Conservation (phyloP, 2,113 vertebrate genomes). For the Zosterops hypoxanthus region DNA sequence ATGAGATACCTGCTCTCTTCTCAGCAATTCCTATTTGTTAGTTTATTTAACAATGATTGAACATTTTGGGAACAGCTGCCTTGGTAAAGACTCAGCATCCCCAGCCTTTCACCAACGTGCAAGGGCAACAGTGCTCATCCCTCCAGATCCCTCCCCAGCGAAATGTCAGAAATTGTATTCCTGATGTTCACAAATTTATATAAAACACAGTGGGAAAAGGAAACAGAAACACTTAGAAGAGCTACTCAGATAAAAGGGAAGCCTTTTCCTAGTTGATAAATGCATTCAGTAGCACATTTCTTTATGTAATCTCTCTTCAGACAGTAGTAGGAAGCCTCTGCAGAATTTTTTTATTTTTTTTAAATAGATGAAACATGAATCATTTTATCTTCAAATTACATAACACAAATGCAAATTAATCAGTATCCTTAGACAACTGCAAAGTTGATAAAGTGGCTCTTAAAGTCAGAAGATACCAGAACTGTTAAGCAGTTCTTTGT, state of each 20-base stretch:
- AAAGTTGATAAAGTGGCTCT: not conserved
- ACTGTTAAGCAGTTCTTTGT: not conserved
- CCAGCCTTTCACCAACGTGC: not conserved
- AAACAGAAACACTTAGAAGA: not conserved
- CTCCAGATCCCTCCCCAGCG: not conserved
- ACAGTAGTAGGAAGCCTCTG: not conserved
- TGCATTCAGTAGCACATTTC: not conserved
- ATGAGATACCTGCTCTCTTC: not conserved
- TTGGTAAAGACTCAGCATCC: not conserved
- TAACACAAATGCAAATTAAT: not conserved
- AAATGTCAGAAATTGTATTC: not conserved
- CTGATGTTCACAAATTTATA: not conserved
- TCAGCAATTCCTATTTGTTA: not conserved
- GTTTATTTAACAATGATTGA: not conserved
- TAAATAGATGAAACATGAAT: not conserved
- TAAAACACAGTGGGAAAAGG: not conserved
- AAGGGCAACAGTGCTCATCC: not conserved
- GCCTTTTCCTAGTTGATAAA: not conserved
- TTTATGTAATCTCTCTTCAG: not conserved
- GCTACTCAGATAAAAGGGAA: not conserved
- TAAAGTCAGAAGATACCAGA: not conserved
- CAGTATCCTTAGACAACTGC: not conserved
- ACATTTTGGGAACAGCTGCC: not conserved
- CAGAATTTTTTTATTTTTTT: not conserved
- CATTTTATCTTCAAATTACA: slow-evolving; percentile 5